Conservation (phyloP, 2,888 invertebrate genomes). For the Dynastes tityus region DNA sequence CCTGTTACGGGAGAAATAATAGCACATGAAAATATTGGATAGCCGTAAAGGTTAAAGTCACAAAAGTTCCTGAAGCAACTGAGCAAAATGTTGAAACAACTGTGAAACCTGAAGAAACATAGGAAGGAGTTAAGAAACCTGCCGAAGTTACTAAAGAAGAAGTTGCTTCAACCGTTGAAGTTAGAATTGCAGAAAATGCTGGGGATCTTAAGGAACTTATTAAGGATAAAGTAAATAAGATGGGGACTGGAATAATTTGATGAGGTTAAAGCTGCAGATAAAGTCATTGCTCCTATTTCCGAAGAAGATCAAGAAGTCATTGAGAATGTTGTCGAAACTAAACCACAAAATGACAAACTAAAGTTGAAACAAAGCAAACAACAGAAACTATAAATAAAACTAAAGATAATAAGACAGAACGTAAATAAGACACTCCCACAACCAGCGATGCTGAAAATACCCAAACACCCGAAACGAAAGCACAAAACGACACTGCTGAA, state of each 20-base stretch:
- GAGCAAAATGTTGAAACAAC: constrained; percentile 2
- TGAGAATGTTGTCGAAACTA: constrained; percentile 18
- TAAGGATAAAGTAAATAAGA: constrained; percentile 45
- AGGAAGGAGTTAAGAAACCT: background rate
- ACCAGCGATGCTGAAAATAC: background rate
- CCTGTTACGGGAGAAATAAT: background rate
- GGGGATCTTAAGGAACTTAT: constrained; percentile 36
- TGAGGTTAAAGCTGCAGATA: constrained; percentile 47
- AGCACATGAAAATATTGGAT: constrained; percentile 28
- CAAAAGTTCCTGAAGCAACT: constrained; percentile 33
- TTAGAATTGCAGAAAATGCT: constrained; percentile 15
- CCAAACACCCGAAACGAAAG: background rate
- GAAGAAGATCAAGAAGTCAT: constrained; percentile 24
- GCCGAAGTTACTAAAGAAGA: too few relatives aligned
- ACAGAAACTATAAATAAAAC: constrained; percentile 51
- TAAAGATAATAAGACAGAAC: background rate
- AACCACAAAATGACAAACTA: constrained; percentile 51
- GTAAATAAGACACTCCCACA: background rate
- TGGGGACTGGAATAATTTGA: constrained; percentile 46
- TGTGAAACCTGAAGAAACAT: constrained; percentile 18
- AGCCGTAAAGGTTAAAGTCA: constrained; percentile 27
- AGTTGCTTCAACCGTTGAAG: background rate
- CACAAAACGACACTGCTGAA: background rate
- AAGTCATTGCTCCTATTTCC: constrained; percentile 6
- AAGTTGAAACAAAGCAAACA: constrained; percentile 53